Evolutionary conservation across 2,888 invertebrate species (phyloP), one percentile per base, ranked within the genome.

Genomic region (Halictus quadricinctus): DNA sequence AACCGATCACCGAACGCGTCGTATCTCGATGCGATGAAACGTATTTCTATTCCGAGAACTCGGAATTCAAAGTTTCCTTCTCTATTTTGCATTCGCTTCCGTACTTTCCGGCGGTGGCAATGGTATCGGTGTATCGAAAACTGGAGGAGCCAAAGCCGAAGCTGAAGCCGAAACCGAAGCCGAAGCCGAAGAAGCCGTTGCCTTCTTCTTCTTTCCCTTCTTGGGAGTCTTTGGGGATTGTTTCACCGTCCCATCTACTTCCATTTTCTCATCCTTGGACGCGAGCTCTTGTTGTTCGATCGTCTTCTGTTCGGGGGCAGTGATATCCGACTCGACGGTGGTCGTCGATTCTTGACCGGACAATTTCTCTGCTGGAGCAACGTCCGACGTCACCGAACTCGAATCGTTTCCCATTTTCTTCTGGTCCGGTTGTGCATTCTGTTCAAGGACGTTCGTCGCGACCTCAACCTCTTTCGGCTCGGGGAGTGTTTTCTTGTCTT

Each of bases 111-210:
- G 93, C 6, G 93, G 90, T 72, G 94, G 94, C 79, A 94, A 88
- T 76, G 94, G 94, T 88, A 94, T 94, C 69, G 94, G 90, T 77
- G 91, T 91, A 10, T 92, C 92, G 41, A 93, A 93, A 4, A 94
- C 87, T 6, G 94, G 93, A 12, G 21, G 12, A 41, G 21, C 36
- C 13, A 25, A 18, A 54, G 54, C 5, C 46, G 46, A 12, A 12
- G 46, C 5, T 2, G 48, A 15, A 48, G 29, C 29, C 0, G 54
- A 60, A n/a, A 1, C 15, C 21, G 41, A 12, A 54, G 54, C 5
- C 13, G 46, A 12, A 12, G 46, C 5, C 15, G 48, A 15, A 48
- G 54, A 60, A n/a, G 6, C 15, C 21, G 41, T 18, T 18, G 86
- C 85, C 75, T 92, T 92, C 72, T 93, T 93, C 80, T 92, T 94